A percentile compares a stretch with the other conserved stretches of the same genome.
phyloP scores from a whole-genome alignment of 2,797 vertebrate genomes.

The Hylomyscus alleni region DNA sequence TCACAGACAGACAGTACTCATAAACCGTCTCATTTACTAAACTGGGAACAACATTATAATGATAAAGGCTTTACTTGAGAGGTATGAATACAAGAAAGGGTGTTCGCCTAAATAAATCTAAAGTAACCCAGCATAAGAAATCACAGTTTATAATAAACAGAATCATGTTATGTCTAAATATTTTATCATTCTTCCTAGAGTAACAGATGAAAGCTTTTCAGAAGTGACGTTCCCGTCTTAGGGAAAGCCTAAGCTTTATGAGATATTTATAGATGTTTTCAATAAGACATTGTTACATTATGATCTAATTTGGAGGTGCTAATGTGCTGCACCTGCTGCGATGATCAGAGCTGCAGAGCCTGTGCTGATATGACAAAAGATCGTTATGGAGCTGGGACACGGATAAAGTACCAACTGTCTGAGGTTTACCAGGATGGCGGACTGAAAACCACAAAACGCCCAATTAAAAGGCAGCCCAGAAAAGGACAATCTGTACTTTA shows the following conservation, averaged over 20 bases:
- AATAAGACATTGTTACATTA: conserved; percentile 78
- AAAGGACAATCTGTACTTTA: conserved; percentile 41
- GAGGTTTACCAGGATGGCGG: conserved; percentile 37
- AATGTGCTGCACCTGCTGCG: conserved; percentile 81
- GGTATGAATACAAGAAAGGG: conserved; percentile 66
- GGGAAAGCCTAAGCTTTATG: conserved; percentile 85
- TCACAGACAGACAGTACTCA: conserved; percentile 78
- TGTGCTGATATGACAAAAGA: conserved; percentile 46
- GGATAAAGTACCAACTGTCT: conserved; percentile 74
- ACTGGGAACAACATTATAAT: conserved; percentile 68
- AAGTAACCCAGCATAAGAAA: conserved; percentile 77
- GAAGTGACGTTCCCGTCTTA: conserved; percentile 81
- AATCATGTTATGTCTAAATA: conserved; percentile 75
- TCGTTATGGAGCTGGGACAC: conserved; percentile 65
- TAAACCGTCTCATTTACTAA: conserved; percentile 74
- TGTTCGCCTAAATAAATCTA: conserved; percentile 76
- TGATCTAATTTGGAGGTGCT: conserved; percentile 78
- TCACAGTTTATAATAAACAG: conserved; percentile 67
- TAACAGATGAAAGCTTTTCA: conserved; percentile 86
- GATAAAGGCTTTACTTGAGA: conserved; percentile 62
- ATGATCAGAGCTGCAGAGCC: conserved; percentile 79
- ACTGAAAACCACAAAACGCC: conserved; percentile 32
- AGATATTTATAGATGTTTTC: conserved; percentile 83
- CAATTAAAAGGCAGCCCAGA: conserved; percentile 28
- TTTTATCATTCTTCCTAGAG: conserved; percentile 83